Conservation (phyloP, 1,140 invertebrate genomes). For the Achroia grisella region DNA sequence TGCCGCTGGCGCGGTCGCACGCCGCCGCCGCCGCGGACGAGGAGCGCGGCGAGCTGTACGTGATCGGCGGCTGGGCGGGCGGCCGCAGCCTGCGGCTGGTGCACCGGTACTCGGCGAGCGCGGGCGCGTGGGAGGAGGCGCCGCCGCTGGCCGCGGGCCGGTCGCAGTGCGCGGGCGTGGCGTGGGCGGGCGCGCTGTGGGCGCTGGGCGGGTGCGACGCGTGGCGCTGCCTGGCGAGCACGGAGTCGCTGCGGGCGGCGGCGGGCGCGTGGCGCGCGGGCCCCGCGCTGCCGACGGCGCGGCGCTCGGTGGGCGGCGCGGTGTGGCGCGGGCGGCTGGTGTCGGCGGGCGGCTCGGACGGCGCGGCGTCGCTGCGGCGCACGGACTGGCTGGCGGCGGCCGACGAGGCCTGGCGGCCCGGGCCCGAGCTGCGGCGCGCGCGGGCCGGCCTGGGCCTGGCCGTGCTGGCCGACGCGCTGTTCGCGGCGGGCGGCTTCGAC, state of each 20-base stretch:
- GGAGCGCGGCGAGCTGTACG: slow-evolving; percentile 70
- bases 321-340: slow-evolving; percentile 79
- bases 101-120: slow-evolving; percentile 80
- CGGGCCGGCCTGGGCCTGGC: slow-evolving; percentile 84
- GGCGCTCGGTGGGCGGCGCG: slow-evolving; percentile 77
- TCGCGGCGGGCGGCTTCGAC: slow-evolving; percentile 87
- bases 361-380: slow-evolving; percentile 79
- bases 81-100: slow-evolving; percentile 77
- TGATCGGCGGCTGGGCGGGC: slow-evolving; percentile 79
- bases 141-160: slow-evolving; percentile 75
- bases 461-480: slow-evolving; percentile 80
- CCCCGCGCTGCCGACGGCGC: slow-evolving; percentile 76
- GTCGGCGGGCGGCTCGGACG: slow-evolving; percentile 83
- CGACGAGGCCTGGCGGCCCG: slow-evolving; percentile 26
- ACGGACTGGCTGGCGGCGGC: slow-evolving; percentile 41
- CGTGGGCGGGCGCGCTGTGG: slow-evolving; percentile 80
- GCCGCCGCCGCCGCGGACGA: slow-evolving; percentile 81
- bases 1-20: slow-evolving; percentile 81
- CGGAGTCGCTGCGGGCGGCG: slow-evolving; percentile 38
- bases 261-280: slow-evolving; percentile 19
- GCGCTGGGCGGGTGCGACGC: slow-evolving; percentile 89
- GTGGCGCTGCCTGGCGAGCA: slow-evolving; percentile 81
- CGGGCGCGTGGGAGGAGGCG: slow-evolving; percentile 79
- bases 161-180: slow-evolving; percentile 85
- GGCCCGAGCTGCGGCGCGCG: slow-evolving; percentile 44